Evolutionary conservation across 2,888 invertebrate genomes (phyloP), one percentile per base, ranked within the genome.

Genomic region (Alentia gelatinosa): DNA sequence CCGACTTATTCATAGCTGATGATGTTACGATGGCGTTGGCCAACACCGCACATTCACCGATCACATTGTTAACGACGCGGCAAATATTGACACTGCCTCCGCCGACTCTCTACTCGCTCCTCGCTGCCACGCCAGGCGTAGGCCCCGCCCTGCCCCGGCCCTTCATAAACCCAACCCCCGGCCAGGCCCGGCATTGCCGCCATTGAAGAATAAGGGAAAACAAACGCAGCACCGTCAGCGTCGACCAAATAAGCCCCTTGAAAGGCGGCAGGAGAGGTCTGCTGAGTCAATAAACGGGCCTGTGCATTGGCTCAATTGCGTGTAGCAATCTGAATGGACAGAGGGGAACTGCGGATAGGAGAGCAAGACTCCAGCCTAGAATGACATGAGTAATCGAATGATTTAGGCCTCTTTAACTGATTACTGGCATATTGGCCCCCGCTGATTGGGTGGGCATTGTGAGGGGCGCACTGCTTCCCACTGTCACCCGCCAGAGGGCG

Each of bases 341-440:
- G 86, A n/a, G n/a, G n/a, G 86, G 47, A 86, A 30, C 86, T 19
- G 47, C 47, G 50, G 26, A 1, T 19, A 26, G 35, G 1, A 47
- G 47, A 9, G 86, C 26, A 42, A 39, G 50, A 50, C 15, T 12
- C 30, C 47, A 30, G 35, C 47, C 47, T n/a, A 83, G 74, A 83
- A 83, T 47, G 86, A 47, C 86, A 86, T 47, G 47, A 86, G 86
- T 86, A 86, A 86, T 86, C 86, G 33, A 86, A 86, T 86, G 86
- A 86, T 86, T 86, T 86, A 86, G 86, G 86, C 86, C 86, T 86
- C 86, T 86, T 86, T 50, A 86, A 86, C 42, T 86, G 42, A 86
- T 86, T 86, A 86, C 50, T 86, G 50, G 86, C 86, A 86, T 86
- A 86, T 86, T 86, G 86, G 86, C 30, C 47, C 30, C 12, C 86